Conservation (phyloP, 2,797 vertebrate species). For the Amblyopsis hoosieri region DNA sequence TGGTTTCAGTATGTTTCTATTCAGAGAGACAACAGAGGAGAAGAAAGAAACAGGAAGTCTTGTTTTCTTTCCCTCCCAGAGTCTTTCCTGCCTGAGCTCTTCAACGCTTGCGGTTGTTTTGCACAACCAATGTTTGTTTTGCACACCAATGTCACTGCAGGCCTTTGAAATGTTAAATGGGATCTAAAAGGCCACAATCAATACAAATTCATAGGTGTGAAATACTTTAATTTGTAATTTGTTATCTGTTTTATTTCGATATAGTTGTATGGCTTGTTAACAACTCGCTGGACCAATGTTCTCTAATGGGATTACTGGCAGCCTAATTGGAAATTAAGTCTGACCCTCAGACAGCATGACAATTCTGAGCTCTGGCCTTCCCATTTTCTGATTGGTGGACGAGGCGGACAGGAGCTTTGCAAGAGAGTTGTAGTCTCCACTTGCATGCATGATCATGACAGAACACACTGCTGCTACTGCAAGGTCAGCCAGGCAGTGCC, state of each 20-base stretch:
- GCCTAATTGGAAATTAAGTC: background rate
- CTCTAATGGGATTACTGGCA: too few relatives aligned
- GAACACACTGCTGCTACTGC: constrained; percentile 3
- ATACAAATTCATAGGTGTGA: background rate
- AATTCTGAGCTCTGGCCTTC: background rate
- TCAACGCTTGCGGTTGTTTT: background rate
- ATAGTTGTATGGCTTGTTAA: too few relatives aligned
- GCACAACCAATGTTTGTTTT: background rate
- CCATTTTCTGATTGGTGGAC: constrained; percentile 27
- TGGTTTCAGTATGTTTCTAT: constrained; percentile 11
- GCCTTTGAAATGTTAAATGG: background rate
- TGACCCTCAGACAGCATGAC: background rate
- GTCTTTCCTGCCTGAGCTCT: background rate
- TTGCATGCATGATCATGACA: constrained; percentile 7
- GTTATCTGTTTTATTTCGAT: too few relatives aligned
- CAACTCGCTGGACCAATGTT: too few relatives aligned
- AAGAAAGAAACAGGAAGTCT: background rate
- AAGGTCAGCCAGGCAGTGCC: constrained; percentile 9
- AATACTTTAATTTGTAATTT: background rate
- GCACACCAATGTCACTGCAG: background rate
- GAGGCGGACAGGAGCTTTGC: constrained; percentile 2
- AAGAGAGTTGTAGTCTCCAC: constrained; percentile 10
- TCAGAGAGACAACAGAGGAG: background rate
- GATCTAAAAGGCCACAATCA: too few relatives aligned
- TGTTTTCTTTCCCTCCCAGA: background rate